Percentiles rank a stretch among this genome's conserved stretches.
phyloP scores from a whole-genome alignment of 2,113 vertebrate genomes.

The Indri indri region DNA sequence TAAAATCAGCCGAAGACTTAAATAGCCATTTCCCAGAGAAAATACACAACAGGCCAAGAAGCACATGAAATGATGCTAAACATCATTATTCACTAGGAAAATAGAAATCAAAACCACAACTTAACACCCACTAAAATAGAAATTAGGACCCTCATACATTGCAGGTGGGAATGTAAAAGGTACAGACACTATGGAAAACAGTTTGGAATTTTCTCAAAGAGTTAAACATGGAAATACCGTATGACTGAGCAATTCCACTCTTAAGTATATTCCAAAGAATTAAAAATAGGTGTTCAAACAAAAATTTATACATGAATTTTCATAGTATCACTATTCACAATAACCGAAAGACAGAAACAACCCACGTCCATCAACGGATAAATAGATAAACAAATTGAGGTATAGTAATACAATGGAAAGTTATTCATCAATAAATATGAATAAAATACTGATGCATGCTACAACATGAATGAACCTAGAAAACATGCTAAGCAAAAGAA shows the following conservation, averaged over 20 bases:
- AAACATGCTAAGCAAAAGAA: not conserved
- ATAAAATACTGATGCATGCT: not conserved
- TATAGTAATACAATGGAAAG: not conserved
- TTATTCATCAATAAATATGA: not conserved
- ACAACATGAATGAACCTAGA: not conserved
- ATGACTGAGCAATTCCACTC: not conserved
- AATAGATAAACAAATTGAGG: not conserved
- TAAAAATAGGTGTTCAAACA: not conserved
- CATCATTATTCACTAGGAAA: not conserved
- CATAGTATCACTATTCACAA: not conserved
- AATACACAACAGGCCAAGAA: not conserved
- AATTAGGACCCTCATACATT: not conserved
- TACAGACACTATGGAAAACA: not conserved
- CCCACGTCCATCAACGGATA: not conserved
- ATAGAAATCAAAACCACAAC: not conserved
- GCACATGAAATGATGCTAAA: not conserved
- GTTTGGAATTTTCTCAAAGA: not conserved
- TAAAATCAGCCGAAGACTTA: not conserved
- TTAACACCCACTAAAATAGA: not conserved
- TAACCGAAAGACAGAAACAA: not conserved
- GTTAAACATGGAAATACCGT: constrained; percentile 29
- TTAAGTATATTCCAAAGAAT: not conserved
- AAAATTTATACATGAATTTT: not conserved
- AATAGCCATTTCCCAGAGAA: not conserved
- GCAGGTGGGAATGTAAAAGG: not conserved